Evolutionary conservation across 2,888 invertebrate genomes (phyloP).

Genomic region (Lomographa bimaculata): DNA sequence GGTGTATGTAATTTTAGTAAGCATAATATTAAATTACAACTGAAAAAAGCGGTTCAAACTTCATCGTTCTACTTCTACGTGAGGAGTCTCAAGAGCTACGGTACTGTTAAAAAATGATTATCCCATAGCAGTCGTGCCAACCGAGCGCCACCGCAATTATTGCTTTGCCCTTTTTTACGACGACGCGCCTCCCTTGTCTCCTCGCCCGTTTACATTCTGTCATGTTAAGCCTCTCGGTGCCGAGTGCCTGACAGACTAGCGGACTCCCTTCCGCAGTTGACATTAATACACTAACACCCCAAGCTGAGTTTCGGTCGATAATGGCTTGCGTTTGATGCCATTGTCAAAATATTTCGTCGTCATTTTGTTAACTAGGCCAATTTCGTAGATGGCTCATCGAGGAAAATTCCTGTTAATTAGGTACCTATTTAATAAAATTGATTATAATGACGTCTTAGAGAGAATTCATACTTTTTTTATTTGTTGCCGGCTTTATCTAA

Average conservation of each 20-base stretch:
- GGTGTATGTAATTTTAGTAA: too few relatives aligned
- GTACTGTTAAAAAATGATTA: slow-evolving; percentile 5
- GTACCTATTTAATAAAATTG: too few relatives aligned
- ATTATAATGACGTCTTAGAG: too few relatives aligned
- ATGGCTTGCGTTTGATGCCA: slow-evolving; percentile 22
- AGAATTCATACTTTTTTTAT: too few relatives aligned
- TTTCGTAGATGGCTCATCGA: slow-evolving; percentile 6
- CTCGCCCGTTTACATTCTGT: slow-evolving; percentile 62
- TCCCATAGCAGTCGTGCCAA: slow-evolving; percentile 31
- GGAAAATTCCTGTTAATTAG: too few relatives aligned
- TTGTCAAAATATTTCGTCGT: slow-evolving; percentile 21
- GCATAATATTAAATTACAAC: too few relatives aligned
- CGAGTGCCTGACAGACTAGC: slow-evolving; percentile 53
- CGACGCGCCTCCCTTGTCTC: slow-evolving; percentile 56
- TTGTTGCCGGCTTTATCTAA: too few relatives aligned
- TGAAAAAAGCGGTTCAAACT: too few relatives aligned
- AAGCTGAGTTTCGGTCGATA: slow-evolving; percentile 37
- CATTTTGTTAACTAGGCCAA: slow-evolving; percentile 6
- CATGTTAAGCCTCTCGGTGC: slow-evolving; percentile 60
- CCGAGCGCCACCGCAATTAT: slow-evolving; percentile 60
- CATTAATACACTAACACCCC: slow-evolving; percentile 44
- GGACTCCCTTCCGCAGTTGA: slow-evolving; percentile 46
- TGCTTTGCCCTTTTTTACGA: slow-evolving; percentile 65
- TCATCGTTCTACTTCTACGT: too few relatives aligned
- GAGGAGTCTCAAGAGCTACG: slow-evolving; percentile 1